Evolutionary conservation across 2,113 vertebrate genomes (phyloP).

Genomic region (Herpetotheres cachinnans): DNA sequence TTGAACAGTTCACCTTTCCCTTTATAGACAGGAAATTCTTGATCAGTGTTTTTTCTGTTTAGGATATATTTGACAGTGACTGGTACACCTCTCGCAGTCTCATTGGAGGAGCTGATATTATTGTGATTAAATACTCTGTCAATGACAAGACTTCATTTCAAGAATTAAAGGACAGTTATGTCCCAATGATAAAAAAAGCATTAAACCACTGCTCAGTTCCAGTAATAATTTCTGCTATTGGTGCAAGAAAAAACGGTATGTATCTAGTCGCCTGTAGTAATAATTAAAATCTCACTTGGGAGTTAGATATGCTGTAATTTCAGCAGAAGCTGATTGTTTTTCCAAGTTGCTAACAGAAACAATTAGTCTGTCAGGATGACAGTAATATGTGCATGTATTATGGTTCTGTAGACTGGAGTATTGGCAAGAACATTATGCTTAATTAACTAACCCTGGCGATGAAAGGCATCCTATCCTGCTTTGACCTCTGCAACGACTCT

Average conservation of each 20-base stretch:
- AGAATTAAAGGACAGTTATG: constrained; percentile 88
- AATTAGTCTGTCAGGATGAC: not conserved
- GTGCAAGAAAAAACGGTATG: constrained; percentile 90
- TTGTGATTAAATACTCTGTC: constrained; percentile 95
- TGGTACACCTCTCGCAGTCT: constrained; percentile 89
- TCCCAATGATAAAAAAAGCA: constrained; percentile 89
- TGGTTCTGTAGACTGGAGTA: not conserved
- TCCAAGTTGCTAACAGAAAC: not conserved
- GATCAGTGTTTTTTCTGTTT: constrained; percentile 20
- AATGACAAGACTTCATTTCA: constrained; percentile 93
- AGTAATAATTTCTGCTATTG: constrained; percentile 91
- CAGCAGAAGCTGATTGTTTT: not conserved
- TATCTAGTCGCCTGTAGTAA: not conserved
- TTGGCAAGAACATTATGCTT: not conserved
- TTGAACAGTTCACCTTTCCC: not conserved
- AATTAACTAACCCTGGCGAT: not conserved
- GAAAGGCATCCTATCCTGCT: not conserved
- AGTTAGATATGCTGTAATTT: not conserved
- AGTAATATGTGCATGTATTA: not conserved
- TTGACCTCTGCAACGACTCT: not conserved
- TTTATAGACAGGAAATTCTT: not conserved
- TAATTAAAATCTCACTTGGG: not conserved
- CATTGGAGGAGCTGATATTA: constrained; percentile 89
- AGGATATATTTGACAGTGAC: constrained; percentile 93
- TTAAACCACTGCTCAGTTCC: constrained; percentile 85